Evolutionary conservation across 2,113 vertebrate genomes (phyloP), one percentile per base, ranked within the genome.

Genomic region (Brachypodius melanocephalos): DNA sequence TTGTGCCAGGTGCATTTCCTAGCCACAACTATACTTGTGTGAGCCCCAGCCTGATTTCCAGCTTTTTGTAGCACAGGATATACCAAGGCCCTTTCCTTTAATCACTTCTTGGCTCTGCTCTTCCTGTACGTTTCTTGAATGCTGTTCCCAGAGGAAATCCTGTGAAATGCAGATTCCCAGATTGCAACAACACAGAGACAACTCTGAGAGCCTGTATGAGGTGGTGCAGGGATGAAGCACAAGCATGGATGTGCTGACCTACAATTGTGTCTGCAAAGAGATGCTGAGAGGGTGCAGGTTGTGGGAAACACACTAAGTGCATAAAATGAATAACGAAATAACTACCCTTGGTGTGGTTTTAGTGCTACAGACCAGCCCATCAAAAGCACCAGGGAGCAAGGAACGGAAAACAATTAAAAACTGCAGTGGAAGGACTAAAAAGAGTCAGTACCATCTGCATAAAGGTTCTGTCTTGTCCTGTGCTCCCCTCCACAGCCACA

Each of bases 1-100:
- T 63, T 74, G 45, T 3, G 3, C 48, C 67, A 85, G 66, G 45
- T 89, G 52, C 48, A 67, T 79, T 91, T 89, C 71, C 89, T 34
- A 57, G 38, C 10, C 59, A 61, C 2, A 10, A 7, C 1, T 21
- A 32, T 16, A 54, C 17, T 17, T 57, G 59, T 40, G 8, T 55
- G 49, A 76, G n/a, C 69, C 20, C 29, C 84, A 95, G 73, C 69
- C 72, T 82, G 84, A 61, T 42, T 79, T 80, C 58, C 67, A 94
- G 59, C 38, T 76, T 73, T 78, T 79, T 63, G 78, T 18, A 90
- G 72, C 38, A 85, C 78, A 90, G 85, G 67, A 91, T 88, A 85
- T 88, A 67, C 55, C 86, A 57, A 45, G 28, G 31, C 66, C 54
- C 80, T 68, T 87, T 79, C 58, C 61, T 78, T 69, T 74, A 15